Conservation (phyloP, 2,113 vertebrate species). For the Pseudolaguvia tuberculata region DNA sequence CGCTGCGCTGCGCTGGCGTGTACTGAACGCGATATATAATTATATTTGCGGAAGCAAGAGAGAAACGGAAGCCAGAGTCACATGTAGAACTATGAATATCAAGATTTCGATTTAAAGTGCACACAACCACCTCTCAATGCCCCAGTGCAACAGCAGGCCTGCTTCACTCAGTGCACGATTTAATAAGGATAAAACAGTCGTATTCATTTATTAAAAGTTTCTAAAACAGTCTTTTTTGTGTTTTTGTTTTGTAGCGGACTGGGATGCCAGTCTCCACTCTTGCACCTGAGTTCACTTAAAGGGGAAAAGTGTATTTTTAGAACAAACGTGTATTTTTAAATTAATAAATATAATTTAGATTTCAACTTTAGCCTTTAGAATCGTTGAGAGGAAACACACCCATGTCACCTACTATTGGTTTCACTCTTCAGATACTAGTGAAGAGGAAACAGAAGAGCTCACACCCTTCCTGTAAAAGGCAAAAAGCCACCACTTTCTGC, state of each 20-base stretch:
- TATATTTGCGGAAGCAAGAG: constrained; percentile 71
- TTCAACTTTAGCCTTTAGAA: constrained; percentile 32
- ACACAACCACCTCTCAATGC: not conserved
- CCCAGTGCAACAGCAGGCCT: not conserved
- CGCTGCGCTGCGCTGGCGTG: constrained; percentile 32
- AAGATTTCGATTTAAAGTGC: constrained; percentile 36
- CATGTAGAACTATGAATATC: constrained; percentile 65
- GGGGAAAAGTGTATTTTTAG: no score
- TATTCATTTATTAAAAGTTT: no score
- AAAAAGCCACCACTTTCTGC: constrained; percentile 52
- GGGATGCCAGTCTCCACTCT: no score
- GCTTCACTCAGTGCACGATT: not conserved
- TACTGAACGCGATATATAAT: constrained; percentile 24
- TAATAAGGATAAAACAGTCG: no score
- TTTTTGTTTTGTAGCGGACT: no score
- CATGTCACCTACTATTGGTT: constrained; percentile 58
- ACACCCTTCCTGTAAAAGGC: constrained; percentile 70
- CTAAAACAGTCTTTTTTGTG: no score
- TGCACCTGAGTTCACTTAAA: not conserved
- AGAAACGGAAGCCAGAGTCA: constrained; percentile 70
- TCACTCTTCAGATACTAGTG: constrained; percentile 58
- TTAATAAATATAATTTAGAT: not conserved
- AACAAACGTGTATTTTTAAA: not conserved
- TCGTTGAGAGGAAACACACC: constrained; percentile 59
- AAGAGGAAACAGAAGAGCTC: constrained; percentile 70